Conservation (phyloP, 2,113 vertebrate genomes). For the Stegostoma tigrinum region DNA sequence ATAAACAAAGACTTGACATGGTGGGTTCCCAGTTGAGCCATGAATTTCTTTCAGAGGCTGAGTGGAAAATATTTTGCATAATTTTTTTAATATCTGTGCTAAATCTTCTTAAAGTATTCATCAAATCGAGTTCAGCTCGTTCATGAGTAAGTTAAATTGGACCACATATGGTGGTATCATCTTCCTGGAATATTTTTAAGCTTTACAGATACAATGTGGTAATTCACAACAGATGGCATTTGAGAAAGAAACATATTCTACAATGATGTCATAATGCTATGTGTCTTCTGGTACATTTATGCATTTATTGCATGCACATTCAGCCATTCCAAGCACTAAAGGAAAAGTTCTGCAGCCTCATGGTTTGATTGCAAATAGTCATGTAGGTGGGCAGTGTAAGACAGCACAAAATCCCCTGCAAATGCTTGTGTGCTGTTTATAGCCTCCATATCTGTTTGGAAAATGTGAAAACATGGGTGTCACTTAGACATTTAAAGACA, state of each 20-base stretch:
- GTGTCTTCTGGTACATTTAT: neutral
- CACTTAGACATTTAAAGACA: neutral
- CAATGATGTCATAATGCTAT: neutral
- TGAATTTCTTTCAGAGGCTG: neutral
- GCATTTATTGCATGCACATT: neutral
- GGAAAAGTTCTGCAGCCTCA: neutral
- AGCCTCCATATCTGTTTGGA: neutral
- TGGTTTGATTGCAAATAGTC: neutral
- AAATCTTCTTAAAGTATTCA: neutral
- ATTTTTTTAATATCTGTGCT: neutral
- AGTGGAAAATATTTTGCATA: neutral
- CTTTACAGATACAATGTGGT: neutral
- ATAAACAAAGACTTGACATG: neutral
- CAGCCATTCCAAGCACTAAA: neutral
- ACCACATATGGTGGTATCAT: neutral
- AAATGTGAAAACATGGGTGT: neutral
- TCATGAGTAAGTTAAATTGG: neutral
- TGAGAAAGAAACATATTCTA: neutral
- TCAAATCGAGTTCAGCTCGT: neutral
- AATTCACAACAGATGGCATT: slow-evolving; percentile 18
- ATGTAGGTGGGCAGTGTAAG: neutral
- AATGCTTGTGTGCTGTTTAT: neutral
- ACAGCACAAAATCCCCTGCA: neutral
- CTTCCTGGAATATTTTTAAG: neutral
- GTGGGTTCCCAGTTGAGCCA: neutral